phyloP scores from a whole-genome alignment of 2,113 vertebrate genomes.

The Tylochromis polylepis region DNA sequence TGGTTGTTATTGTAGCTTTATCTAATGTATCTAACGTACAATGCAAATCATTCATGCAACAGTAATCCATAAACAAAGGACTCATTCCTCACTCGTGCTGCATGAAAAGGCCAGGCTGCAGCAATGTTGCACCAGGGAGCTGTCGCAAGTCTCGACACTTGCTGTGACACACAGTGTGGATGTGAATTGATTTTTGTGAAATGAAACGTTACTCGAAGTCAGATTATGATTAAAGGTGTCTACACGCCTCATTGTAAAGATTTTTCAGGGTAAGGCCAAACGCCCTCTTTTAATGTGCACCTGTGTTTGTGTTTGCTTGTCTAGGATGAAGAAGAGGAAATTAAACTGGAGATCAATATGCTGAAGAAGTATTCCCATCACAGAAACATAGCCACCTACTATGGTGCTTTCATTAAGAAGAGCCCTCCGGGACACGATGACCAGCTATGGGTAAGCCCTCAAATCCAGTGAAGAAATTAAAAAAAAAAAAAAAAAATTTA shows the following conservation, averaged over 20 bases:
- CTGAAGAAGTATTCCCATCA: constrained; percentile 99
- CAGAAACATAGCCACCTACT: constrained; percentile 98
- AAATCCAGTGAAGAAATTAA: not conserved
- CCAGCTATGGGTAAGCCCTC: constrained; percentile 71
- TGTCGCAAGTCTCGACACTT: not conserved
- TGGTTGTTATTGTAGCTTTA: not conserved
- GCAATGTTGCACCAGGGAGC: not conserved
- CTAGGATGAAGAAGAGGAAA: constrained; percentile 99
- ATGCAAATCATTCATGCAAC: constrained; percentile 25
- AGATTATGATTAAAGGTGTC: not conserved
- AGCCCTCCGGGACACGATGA: constrained; percentile 81
- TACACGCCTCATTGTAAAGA: not conserved
- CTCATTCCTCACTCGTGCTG: not conserved
- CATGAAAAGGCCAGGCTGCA: not conserved
- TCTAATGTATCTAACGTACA: not conserved
- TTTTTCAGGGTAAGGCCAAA: not conserved
- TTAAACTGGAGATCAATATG: constrained; percentile 99
- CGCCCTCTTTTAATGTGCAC: not conserved
- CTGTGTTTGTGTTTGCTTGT: not conserved
- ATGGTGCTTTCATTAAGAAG: constrained; percentile 99
- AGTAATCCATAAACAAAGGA: constrained; percentile 54
- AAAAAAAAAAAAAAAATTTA: too few relatives aligned
- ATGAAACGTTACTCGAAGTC: not conserved
- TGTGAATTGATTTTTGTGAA: not conserved
- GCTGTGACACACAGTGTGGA: not conserved